Evolutionary conservation across 2,888 invertebrate species (phyloP).

Genomic region (Melanargia galathea): DNA sequence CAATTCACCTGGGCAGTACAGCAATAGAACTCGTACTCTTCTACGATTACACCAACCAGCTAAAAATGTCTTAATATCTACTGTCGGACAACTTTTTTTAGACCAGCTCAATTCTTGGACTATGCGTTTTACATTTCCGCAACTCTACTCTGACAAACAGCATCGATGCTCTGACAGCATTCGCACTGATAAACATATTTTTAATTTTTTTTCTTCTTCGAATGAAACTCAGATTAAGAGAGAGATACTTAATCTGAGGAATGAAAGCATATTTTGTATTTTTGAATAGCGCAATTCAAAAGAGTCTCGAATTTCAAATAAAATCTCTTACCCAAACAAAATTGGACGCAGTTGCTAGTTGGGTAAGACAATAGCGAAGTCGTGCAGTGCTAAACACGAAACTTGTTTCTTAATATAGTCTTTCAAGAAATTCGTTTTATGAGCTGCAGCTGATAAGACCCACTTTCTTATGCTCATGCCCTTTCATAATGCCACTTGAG

Average conservation of each 20-base stretch:
- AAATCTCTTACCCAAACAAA: constrained; percentile 10
- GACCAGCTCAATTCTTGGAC: too few relatives aligned
- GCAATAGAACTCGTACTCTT: too few relatives aligned
- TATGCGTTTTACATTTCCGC: too few relatives aligned
- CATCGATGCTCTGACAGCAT: too few relatives aligned
- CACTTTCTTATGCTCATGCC: constrained; percentile 51
- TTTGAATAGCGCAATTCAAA: not conserved
- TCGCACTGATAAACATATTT: too few relatives aligned
- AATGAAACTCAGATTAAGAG: too few relatives aligned
- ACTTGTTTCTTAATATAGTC: constrained; percentile 54
- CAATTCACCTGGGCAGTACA: too few relatives aligned
- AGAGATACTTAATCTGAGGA: not conserved
- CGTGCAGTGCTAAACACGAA: constrained; percentile 63
- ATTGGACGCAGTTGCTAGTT: constrained; percentile 9
- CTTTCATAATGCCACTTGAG: constrained; percentile 19
- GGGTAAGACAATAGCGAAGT: constrained; percentile 61
- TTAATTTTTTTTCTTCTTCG: too few relatives aligned
- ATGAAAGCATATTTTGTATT: not conserved
- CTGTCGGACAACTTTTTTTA: too few relatives aligned
- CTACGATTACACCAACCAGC: too few relatives aligned
- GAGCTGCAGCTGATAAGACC: constrained; percentile 45
- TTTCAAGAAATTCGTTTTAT: constrained; percentile 27
- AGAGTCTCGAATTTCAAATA: not conserved
- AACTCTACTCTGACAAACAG: too few relatives aligned
- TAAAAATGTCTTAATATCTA: too few relatives aligned